Base-by-base conservation (phyloP, 2,797 vertebrate genomes). In the Myotis planiceps region DNA sequence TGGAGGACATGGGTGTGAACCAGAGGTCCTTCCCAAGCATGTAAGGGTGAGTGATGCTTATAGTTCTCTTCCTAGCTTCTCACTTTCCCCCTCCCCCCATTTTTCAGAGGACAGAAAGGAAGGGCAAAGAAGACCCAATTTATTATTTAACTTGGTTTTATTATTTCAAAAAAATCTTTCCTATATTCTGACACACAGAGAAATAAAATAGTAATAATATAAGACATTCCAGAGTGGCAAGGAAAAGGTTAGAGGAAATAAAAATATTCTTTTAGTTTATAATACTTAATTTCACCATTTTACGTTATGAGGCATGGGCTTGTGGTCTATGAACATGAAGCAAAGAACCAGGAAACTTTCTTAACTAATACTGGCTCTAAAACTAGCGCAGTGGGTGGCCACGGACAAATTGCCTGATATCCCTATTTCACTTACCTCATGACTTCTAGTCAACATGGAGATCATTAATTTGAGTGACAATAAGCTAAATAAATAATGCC, bases 401-500 rank as follows among this genome's bases (percentile, higher is more conserved):
- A 0, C 39, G 58, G 15, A 94, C 66, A 94, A 92, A 93, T 68
- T 51, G 63, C 39, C 47, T 49, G 65, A 72, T 86, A 79, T 37
- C 32, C 82, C 25, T 29, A 66, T 90, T 93, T 93, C 29, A 85
- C 69, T 83, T 94, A 78, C 27, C 37, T 85, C 66, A 53, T 65
- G 71, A 94, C 42, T 91, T 94, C 49, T 53, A 42, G 58, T 90
- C 39, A 84, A 82, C 63, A 42, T 3, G 51, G 42, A 84, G 45
- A 58, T 88, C 2, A 1, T 92, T 92, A 85, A 86, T 72, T 93
- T 76, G 76, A 94, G 37, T 81, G 76, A 93, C 49, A 90, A 32
- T 84, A 21, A 89, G 72, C 91, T 92, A 96, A 89, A 55, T 94
- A 96, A 97, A 92, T 76, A 92, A 79, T 88, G 16, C 3, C n/a